Base-by-base conservation (phyloP, 1,140 invertebrate species). In the Drosophila nikananu region DNA sequence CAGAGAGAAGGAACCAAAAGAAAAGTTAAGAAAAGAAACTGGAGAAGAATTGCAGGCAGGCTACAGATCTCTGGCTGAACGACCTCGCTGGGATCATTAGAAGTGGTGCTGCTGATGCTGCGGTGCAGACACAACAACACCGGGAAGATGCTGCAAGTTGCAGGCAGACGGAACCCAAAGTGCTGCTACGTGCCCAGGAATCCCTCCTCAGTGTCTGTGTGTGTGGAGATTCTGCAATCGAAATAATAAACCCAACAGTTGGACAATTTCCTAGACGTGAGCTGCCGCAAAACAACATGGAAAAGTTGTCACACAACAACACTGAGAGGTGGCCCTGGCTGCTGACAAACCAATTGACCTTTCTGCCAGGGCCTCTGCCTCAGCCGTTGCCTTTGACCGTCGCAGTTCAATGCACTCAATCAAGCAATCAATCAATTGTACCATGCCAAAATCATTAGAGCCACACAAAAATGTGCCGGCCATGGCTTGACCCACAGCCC, bases 231-330 rank as follows among this genome's bases (percentile, higher is more conserved):
- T 46, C 57, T 84, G 75, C 86, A 89, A 86, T 81, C 86, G 86
- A 90, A 89, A 89, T 90, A 89, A 89, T 89, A 89, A 89, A 90
- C 86, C 86, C 86, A 89, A 89, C 86, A 79, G 86, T 77, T 90
- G 86, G 86, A 89, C 86, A 89, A 89, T 89, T 89, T 89, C 78
- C 79, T 80, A 63, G 84, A 89, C 86, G 84, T 89, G 84, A 84
- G 83, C 57, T 74, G 55, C 60, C 44, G 58, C 54, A 71, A 72
- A 65, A 54, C 58, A 77, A 75, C 66, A 87, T 89, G 77, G 82
- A 74, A 78, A 89, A 81, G 81, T 90, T 90, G 86, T 89, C 84
- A 84, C 76, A 80, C 55, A 23, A 25, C 48, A 49, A 49, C 48
- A 55, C 51, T 30, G 35, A 57, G 83, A 23, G 32, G 32, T 37